Evolutionary conservation across 2,113 vertebrate species (phyloP), one percentile per base, ranked within the genome.

Genomic region (Takifugu flavidus): DNA sequence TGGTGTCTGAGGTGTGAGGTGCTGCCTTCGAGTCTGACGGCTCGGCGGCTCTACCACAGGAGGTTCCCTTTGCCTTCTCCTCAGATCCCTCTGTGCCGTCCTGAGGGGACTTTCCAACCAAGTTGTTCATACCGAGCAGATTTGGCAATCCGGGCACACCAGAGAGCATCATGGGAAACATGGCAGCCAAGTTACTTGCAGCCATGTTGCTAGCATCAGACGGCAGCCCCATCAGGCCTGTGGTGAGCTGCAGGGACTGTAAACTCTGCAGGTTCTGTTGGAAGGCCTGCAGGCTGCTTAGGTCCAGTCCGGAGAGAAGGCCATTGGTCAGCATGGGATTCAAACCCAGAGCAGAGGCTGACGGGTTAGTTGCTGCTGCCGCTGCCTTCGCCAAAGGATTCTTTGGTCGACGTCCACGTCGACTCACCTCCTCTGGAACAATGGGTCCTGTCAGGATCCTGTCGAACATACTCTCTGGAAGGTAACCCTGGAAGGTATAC

Each of bases 111-210:
- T 96, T 95, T 11, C 92, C 84, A 1, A 96, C 79, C 57, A 96
- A 84, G 54, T 89, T 89, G 68, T 93, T 91, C 91, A 98, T 92
- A 60, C 94, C 89, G 26, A 99, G 76, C 62, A 99, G 79, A 89
- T 94, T 98, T n/a, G 95, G 96, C 75, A 98, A 84, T 8, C 96
- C 95, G 4, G 94, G 87, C 94, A 98, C 95, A 58, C 94, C 94
- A 0, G 97, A 97, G 14, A 98, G 91, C 88, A 99, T 94, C 96
- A 98, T 96, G 83, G 96, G 97, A 89, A 98, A 98, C 93, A 99
- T 91, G 75, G 95, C 92, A 15, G 97, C 95, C 77, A 98, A 52
- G 73, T 88, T 96, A 73, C 94, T 96, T 0, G 91, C 91, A 15
- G 95, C 95, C 74, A 92, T 85, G 43, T 94, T 80, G 69, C 93